Evolutionary conservation across 2,888 invertebrate species (phyloP), one percentile per base, ranked within the genome.

Genomic region (Callinectes sapidus): DNA sequence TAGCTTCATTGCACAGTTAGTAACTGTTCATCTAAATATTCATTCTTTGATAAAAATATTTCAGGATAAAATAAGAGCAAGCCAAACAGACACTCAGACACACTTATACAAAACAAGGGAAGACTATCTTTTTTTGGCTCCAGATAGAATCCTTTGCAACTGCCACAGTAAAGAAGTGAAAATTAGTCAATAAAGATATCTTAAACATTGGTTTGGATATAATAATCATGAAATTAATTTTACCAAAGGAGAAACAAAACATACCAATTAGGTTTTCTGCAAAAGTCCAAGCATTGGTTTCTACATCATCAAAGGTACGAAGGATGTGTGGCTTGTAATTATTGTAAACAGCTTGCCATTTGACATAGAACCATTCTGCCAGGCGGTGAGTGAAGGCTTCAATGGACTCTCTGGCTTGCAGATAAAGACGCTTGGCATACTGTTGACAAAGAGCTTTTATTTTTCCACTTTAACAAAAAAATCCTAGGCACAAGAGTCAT

Each of bases 281-380:
- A n/a, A 93, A 89, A 66, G 61, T 93, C 92, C 92, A 93, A n/a
- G 92, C 92, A 42, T 91, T 77, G 23, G 93, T 92, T 54, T 94
- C 94, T 28, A 94, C 92, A 66, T 93, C 90, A 77, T 94, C 92
- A 54, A 94, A 91, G 1, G 94, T 94, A 8, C 93, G 87, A 1
- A 93, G 88, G 89, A 94, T 94, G 90, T 94, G 94, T 14, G 94
- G 93, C n/a, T 94, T 93, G 89, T 94, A 94, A 90, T 93, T 94
- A 55, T 93, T 89, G 81, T 93, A 94, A 10, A 94, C 92, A 35
- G 92, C 92, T 39, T 87, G 91, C 94, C 94, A 94, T 35, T 93
- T 93, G 14, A 55, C 55, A 23, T 90, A 81, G 77, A 94, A 87
- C 94, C 94, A 94, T 71, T 93, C 91, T 8, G 90, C 88, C 3